A percentile compares a stretch with the other conserved stretches of the same genome.
phyloP scores from a whole-genome alignment of 2,113 vertebrate genomes.

The Proterorhinus semilunaris region DNA sequence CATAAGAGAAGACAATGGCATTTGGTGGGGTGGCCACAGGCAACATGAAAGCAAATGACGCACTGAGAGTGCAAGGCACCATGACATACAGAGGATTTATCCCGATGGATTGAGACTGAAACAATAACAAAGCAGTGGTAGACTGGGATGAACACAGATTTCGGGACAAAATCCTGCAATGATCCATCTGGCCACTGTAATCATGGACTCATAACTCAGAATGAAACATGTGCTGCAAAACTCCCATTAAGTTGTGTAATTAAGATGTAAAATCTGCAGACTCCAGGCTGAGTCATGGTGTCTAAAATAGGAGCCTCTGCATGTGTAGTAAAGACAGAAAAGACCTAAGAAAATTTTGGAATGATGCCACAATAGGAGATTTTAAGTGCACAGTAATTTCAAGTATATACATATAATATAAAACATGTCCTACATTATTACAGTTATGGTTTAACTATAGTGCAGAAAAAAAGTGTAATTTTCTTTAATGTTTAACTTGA shows the following conservation, averaged over 20 bases:
- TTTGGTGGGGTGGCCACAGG: slow-evolving; percentile 96
- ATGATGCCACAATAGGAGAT: slow-evolving; percentile 30
- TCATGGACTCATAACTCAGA: slow-evolving; percentile 57
- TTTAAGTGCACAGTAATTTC: slow-evolving; percentile 51
- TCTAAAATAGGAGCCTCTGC: slow-evolving; percentile 44
- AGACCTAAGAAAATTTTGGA: slow-evolving; percentile 43
- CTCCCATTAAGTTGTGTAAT: slow-evolving; percentile 69
- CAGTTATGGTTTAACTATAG: too few relatives aligned
- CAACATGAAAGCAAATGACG: slow-evolving; percentile 96
- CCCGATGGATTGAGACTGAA: slow-evolving; percentile 86
- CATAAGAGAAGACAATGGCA: slow-evolving; percentile 92
- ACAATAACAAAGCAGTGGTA: slow-evolving; percentile 45
- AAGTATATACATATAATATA: slow-evolving; percentile 53
- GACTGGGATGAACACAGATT: slow-evolving; percentile 31
- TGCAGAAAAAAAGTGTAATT: too few relatives aligned
- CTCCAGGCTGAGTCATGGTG: slow-evolving; percentile 63
- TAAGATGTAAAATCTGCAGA: slow-evolving; percentile 59
- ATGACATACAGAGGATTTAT: slow-evolving; percentile 93
- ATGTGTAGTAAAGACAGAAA: slow-evolving; percentile 48
- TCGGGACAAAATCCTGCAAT: slow-evolving; percentile 39
- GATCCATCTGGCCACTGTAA: slow-evolving; percentile 42
- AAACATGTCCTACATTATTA: too few relatives aligned
- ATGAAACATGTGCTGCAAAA: slow-evolving; percentile 55
- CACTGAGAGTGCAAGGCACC: slow-evolving; percentile 91
- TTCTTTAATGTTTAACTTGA: slow-evolving; percentile 1